Base-by-base conservation (phyloP, 2,797 vertebrate species). In the Balearica regulorum region DNA sequence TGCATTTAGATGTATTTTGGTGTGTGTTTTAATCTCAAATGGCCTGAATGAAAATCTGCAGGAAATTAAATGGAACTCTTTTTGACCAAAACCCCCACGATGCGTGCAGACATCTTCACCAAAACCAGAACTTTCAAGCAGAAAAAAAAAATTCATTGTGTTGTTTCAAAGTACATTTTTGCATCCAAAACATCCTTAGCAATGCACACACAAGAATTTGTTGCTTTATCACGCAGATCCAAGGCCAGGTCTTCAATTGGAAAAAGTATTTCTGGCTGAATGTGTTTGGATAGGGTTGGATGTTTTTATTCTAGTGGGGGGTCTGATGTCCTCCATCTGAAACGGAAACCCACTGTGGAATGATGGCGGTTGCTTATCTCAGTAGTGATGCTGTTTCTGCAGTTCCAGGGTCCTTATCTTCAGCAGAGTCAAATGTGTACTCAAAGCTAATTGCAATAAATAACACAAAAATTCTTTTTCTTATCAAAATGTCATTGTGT, bases 261-360 rank as follows among this genome's bases (percentile, higher is more conserved):
- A 39, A 14, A 80, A 81, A 29, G 7, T 11, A 16, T 31, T 60
- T 51, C 66, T 60, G 21, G 13, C 8, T 5, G 6, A 2, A 0
- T 25, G 0, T n/a, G 9, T 31, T 53, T 13, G 13, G 35, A 24
- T 46, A 39, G 21, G 28, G 37, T 10, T 82, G 60, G 43, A 39
- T 0, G 0, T 53, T 62, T 86, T 77, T 43, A 19, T 31, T 66
- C 46, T 41, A 4, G 31, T 0, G 0, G 22, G 51, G 29, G 48
- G 14, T 54, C 72, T 86, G 72, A 39, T 6, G 5, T 88, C 46
- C 55, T 37, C 55, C 5, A 1, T 62, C 55, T 71, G 69, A 46
- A 87, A 51, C 11, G 18, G 57, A 82, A 89, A 55, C 31, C 29
- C 10, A 0, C 64, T 43, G 46, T 25, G 51, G 43, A 1, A 44